A percentile compares a stretch with the other conserved stretches of the same genome.
Evolutionary conservation across 1,140 invertebrate species (phyloP).

Genomic region (Atta cephalotes): DNA sequence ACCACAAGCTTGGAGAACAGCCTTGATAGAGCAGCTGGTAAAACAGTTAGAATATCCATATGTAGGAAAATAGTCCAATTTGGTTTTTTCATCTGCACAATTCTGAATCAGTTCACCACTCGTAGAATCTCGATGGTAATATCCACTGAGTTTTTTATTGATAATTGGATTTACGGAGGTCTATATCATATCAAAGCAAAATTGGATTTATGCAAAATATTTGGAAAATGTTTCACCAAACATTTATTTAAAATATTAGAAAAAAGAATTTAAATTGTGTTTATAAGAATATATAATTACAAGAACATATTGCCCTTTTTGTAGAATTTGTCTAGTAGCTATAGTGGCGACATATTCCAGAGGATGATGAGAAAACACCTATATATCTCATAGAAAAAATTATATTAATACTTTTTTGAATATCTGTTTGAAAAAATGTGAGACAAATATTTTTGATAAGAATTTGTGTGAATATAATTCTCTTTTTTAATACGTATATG

Average conservation of each 20-base stretch:
- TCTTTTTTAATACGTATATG: not conserved
- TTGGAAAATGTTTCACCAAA: not conserved
- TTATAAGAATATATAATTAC: constrained; percentile 24
- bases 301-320: constrained; percentile 26
- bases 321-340: constrained; percentile 31
- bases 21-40: constrained; percentile 40
- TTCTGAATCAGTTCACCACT: not conserved
- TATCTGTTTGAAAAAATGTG: not conserved
- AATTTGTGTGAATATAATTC: not conserved
- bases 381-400: not conserved
- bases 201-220: not conserved
- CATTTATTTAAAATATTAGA: not conserved
- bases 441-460: not conserved
- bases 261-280: not conserved
- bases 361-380: constrained; percentile 65
- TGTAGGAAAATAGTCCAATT: constrained; percentile 54
- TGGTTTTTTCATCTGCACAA: not conserved
- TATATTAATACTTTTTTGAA: not conserved
- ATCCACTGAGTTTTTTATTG: not conserved
- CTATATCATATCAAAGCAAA: constrained; percentile 16
- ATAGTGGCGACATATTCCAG: constrained; percentile 54
- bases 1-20: constrained; percentile 22
- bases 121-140: not conserved
- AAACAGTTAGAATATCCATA: constrained; percentile 68
- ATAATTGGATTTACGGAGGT: not conserved